These are phyloP conservation scores for Tragelaphus imberbis DNA, from an alignment of 2,113 vertebrate genomes.

Conservation along the genomic window DNA sequence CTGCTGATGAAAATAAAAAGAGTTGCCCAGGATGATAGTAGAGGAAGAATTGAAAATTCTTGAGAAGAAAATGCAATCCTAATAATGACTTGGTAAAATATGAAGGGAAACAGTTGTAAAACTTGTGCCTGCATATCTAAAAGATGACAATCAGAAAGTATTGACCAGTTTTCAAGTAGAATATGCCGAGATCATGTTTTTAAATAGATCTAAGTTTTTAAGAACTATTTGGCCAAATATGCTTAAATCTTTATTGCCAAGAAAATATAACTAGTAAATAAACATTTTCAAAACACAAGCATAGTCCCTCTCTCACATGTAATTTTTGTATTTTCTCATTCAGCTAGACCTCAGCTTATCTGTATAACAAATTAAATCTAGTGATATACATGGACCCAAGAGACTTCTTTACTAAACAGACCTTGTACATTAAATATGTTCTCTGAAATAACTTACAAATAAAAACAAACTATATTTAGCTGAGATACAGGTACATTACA, in stretches of 20 bases:
- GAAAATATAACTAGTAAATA: not conserved
- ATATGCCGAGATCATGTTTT: not conserved
- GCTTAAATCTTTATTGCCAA: not conserved
- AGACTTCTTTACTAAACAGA: not conserved
- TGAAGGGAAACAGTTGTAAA: not conserved
- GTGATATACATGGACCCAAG: not conserved
- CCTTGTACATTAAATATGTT: not conserved
- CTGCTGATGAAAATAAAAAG: not conserved
- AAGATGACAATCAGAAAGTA: not conserved
- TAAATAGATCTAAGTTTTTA: not conserved
- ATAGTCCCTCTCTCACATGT: not conserved
- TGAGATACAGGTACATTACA: not conserved
- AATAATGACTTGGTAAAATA: not conserved
- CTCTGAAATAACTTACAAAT: not conserved
- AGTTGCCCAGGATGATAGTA: not conserved
- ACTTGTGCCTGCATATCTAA: not conserved
- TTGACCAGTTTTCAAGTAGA: not conserved
- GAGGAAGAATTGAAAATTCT: not conserved
- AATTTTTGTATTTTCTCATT: not conserved
- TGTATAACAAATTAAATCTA: not conserved
- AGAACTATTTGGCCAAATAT: not conserved
- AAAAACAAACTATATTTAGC: not conserved
- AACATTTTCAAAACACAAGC: not conserved
- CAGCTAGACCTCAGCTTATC: not conserved
- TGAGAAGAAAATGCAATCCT: not conserved